phyloP scores from a whole-genome alignment of 2,113 vertebrate species.

The Chloebia gouldiae region DNA sequence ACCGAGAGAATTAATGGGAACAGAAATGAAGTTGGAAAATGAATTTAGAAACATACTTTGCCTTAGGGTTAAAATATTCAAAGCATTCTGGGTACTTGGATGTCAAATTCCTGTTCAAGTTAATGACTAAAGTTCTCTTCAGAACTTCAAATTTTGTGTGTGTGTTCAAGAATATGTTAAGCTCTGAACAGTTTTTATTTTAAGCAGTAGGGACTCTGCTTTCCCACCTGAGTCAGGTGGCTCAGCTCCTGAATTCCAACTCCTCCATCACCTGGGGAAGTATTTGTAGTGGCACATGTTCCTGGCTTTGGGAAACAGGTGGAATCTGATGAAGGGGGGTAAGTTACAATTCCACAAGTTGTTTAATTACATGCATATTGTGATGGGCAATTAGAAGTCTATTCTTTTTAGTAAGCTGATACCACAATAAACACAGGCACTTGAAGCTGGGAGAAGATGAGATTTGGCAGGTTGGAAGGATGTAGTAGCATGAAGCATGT shows the following conservation, averaged over 20 bases:
- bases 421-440: accelerated
- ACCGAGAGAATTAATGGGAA: background rate
- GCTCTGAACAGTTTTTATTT: background rate
- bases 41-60: background rate
- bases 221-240: background rate
- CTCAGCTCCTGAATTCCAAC: background rate
- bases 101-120: background rate
- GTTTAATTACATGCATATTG: background rate
- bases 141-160: background rate
- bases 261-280: background rate
- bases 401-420: background rate
- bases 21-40: background rate
- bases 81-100: background rate
- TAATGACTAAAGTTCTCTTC: background rate
- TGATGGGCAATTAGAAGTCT: background rate
- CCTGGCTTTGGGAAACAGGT: background rate
- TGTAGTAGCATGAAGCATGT: accelerated
- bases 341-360: background rate
- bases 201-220: background rate
- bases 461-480: background rate
- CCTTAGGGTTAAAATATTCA: background rate
- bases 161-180: background rate
- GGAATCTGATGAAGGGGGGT: background rate
- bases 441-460: background rate
- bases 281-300: background rate